Evolutionary conservation across 2,797 vertebrate genomes (phyloP).

Genomic region (Paguma larvata): DNA sequence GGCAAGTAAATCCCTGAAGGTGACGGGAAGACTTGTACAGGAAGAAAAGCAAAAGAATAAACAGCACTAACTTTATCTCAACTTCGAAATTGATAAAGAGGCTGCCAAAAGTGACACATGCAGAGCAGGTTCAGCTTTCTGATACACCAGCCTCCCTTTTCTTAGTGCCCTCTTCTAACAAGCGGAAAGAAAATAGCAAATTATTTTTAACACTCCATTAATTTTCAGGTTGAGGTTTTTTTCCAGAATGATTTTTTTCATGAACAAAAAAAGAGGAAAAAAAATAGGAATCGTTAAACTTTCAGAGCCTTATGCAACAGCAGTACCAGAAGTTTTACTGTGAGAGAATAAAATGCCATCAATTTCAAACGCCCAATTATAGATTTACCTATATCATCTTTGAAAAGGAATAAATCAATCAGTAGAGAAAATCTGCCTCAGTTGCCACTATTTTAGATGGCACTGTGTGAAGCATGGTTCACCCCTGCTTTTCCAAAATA

Average conservation of each 20-base stretch:
- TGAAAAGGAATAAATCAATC: constrained; percentile 38
- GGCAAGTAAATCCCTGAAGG: constrained; percentile 41
- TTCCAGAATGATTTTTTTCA: constrained; percentile 80
- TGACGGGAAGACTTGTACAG: neutral
- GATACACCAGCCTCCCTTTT: neutral
- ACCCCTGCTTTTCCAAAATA: constrained; percentile 75
- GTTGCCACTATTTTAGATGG: constrained; percentile 1
- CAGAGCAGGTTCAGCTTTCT: constrained; percentile 5
- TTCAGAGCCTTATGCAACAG: constrained; percentile 82
- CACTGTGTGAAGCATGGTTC: neutral
- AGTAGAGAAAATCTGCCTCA: neutral
- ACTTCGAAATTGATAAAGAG: neutral
- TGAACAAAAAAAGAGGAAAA: constrained; percentile 82
- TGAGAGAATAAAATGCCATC: constrained; percentile 69
- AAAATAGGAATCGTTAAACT: constrained; percentile 84
- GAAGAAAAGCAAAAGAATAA: constrained; percentile 55
- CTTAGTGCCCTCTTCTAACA: constrained; percentile 7
- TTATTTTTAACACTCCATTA: constrained; percentile 19
- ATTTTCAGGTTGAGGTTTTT: neutral
- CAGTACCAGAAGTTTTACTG: constrained; percentile 74
- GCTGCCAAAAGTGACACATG: constrained; percentile 29
- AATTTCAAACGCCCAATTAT: constrained; percentile 69
- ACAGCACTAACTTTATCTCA: constrained; percentile 31
- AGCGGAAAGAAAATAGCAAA: constrained; percentile 6
- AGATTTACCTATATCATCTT: constrained; percentile 58